A percentile compares a stretch with the other conserved stretches of the same genome.
These are phyloP conservation scores for Cirrhinus mrigala DNA, from an alignment of 2,797 vertebrate species.

Conservation along the genomic window DNA sequence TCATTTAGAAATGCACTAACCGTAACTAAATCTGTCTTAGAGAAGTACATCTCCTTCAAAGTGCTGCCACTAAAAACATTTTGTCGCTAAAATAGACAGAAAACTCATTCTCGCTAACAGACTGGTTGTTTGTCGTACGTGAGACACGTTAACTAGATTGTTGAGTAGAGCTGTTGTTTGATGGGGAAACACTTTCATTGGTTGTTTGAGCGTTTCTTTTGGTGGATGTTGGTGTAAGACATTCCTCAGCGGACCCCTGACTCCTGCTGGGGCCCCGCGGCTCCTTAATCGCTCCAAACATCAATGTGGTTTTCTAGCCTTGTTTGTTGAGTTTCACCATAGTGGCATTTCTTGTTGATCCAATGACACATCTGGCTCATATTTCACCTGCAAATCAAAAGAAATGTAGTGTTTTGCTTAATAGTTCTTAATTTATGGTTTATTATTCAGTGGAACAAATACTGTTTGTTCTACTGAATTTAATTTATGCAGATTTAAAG, in stretches of 20 bases:
- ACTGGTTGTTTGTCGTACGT: not conserved
- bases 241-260: not conserved
- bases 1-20: not conserved
- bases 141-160: not conserved
- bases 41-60: not conserved
- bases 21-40: not conserved
- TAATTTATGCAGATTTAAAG: not conserved
- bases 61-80: not conserved
- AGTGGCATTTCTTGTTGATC: not conserved
- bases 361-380: not conserved
- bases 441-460: not conserved
- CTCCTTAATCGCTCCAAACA: not conserved
- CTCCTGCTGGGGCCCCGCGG: not conserved
- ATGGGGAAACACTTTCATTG: not conserved
- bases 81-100: not conserved
- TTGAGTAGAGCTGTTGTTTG: not conserved
- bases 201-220: not conserved
- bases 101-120: not conserved
- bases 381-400: not conserved
- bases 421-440: not conserved
- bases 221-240: constrained; percentile 11
- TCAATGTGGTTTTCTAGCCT: not conserved
- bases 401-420: not conserved
- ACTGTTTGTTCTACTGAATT: not conserved
- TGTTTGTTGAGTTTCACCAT: not conserved